phyloP scores from a whole-genome alignment of 2,888 invertebrate genomes.

The Camptogramma bilineatum region DNA sequence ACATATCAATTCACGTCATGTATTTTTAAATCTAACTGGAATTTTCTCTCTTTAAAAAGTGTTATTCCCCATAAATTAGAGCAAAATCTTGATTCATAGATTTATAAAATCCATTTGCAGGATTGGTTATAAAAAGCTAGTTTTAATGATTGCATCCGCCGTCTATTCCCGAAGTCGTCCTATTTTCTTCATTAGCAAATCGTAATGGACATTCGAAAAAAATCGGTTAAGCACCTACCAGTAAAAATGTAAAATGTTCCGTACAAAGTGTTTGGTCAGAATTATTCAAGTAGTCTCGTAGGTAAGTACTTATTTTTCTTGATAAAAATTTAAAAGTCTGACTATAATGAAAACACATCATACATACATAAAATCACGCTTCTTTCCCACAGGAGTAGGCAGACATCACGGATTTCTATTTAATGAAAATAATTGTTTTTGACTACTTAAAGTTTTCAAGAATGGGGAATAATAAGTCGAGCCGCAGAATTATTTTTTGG shows the following conservation, averaged over 20 bases:
- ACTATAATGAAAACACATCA: no score
- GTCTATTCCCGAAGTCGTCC: constrained; percentile 26
- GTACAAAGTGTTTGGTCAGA: not conserved
- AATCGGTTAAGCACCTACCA: constrained; percentile 6
- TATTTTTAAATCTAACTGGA: not conserved
- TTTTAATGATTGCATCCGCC: constrained; percentile 32
- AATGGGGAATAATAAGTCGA: no score
- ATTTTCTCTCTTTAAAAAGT: not conserved
- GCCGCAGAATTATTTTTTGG: no score
- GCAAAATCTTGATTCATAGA: constrained; percentile 16
- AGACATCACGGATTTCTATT: no score
- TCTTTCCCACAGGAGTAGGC: no score
- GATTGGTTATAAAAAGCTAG: constrained; percentile 40
- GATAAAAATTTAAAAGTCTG: no score
- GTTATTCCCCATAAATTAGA: constrained; percentile 14
- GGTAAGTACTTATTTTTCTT: no score
- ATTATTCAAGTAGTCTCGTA: no score
- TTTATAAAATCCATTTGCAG: constrained; percentile 32
- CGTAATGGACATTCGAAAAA: constrained; percentile 21
- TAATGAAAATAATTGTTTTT: no score
- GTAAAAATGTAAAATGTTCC: constrained; percentile 15
- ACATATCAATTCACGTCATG: not conserved
- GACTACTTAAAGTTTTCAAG: no score
- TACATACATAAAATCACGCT: no score
- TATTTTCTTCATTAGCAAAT: constrained; percentile 34